These are phyloP conservation scores for Allacma fusca DNA, from an alignment of 2,888 invertebrate genomes.

Conservation along the genomic window DNA sequence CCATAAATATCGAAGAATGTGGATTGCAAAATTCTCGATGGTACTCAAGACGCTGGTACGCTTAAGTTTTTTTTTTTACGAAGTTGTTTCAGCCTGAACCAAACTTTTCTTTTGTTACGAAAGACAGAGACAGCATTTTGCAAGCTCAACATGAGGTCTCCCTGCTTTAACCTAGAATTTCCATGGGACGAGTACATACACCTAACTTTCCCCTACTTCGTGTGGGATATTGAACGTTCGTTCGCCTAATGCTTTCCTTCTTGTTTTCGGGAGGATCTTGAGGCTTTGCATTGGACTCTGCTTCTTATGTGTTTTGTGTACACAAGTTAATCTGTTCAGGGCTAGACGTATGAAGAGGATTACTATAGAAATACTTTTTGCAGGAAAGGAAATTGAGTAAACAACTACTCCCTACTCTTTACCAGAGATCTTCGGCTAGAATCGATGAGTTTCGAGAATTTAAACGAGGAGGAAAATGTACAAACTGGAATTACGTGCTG, in stretches of 20 bases:
- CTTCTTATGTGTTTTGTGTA: neutral
- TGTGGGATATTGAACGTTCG: neutral
- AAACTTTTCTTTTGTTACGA: neutral
- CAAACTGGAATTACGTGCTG: neutral
- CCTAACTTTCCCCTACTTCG: neutral
- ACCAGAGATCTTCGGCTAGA: neutral
- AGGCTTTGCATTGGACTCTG: neutral
- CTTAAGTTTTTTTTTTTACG: neutral
- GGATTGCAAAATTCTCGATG: neutral
- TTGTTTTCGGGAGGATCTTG: neutral
- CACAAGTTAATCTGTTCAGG: conserved; percentile 9
- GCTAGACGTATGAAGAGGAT: neutral
- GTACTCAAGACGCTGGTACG: neutral
- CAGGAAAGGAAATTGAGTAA: neutral
- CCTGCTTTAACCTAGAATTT: conserved; percentile 1
- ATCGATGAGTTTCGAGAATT: neutral
- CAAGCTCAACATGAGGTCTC: conserved; percentile 9
- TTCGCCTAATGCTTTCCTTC: neutral
- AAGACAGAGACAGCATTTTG: neutral
- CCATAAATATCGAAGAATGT: conserved; percentile 9
- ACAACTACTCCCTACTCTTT: neutral
- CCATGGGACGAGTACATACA: neutral
- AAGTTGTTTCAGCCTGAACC: neutral
- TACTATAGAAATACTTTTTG: neutral
- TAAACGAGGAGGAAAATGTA: neutral